Evolutionary conservation across 2,113 vertebrate genomes (phyloP).

Genomic region (Polypterus senegalus): DNA sequence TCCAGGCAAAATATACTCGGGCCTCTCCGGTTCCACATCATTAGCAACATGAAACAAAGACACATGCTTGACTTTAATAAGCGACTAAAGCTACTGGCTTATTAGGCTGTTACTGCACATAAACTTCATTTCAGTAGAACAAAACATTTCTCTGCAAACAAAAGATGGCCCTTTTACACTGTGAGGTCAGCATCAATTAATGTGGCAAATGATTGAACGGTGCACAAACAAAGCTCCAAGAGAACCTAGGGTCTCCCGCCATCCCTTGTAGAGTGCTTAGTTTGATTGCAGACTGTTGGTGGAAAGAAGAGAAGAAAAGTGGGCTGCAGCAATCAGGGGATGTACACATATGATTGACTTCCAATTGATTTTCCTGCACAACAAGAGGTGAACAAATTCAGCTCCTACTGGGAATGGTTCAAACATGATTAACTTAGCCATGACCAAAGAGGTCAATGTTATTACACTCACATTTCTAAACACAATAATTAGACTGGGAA

Average conservation of each 20-base stretch:
- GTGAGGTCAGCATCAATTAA: constrained; percentile 39
- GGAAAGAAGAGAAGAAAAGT: constrained; percentile 30
- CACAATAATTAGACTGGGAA: constrained; percentile 60
- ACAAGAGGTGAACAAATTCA: constrained; percentile 52
- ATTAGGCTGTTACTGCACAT: constrained; percentile 68
- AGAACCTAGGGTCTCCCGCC: constrained; percentile 47
- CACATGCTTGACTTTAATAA: constrained; percentile 83
- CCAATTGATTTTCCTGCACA: constrained; percentile 55
- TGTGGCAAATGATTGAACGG: constrained; percentile 35
- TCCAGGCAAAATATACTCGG: constrained; percentile 66
- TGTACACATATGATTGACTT: constrained; percentile 53
- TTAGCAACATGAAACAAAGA: constrained; percentile 83
- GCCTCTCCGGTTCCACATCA: constrained; percentile 72
- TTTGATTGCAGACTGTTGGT: constrained; percentile 30
- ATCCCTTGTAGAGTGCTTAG: constrained; percentile 29
- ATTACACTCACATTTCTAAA: constrained; percentile 54
- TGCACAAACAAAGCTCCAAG: constrained; percentile 21
- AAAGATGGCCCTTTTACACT: constrained; percentile 29
- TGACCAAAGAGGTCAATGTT: constrained; percentile 68
- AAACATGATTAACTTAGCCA: constrained; percentile 68
- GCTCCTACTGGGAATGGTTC: constrained; percentile 61
- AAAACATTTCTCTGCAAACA: constrained; percentile 47
- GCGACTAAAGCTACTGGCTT: constrained; percentile 70
- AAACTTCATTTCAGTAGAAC: constrained; percentile 61
- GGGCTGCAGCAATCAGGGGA: constrained; percentile 36